A percentile compares a stretch with the other conserved stretches of the same genome.
Evolutionary conservation across 2,888 invertebrate species (phyloP).

Genomic region (Dicycla oo): DNA sequence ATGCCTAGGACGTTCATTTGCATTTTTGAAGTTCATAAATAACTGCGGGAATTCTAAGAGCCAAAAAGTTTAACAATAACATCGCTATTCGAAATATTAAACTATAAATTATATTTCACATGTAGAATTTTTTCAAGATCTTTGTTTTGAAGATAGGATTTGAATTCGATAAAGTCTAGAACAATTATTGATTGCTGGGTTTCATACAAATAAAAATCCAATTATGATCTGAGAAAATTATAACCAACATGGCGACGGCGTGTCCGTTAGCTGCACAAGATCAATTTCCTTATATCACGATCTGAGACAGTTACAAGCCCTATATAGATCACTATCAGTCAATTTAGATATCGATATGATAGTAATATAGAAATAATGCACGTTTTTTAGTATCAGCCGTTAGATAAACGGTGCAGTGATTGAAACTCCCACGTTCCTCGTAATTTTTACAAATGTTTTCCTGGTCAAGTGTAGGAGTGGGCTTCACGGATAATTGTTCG

Average conservation of each 20-base stretch:
- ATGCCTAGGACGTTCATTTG: constrained; percentile 58
- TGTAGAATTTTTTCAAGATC: background rate
- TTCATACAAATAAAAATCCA: constrained; percentile 29
- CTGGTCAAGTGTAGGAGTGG: constrained; percentile 49
- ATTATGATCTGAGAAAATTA: constrained; percentile 41
- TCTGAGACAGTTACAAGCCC: constrained; percentile 65
- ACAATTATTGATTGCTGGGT: constrained; percentile 1
- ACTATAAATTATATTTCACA: constrained; percentile 1
- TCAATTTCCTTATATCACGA: constrained; percentile 68
- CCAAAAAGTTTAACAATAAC: constrained; percentile 15
- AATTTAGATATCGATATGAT: constrained; percentile 66
- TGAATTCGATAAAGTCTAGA: background rate
- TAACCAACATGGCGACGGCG: constrained; percentile 46
- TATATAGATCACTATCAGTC: constrained; percentile 66
- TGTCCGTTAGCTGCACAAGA: constrained; percentile 61
- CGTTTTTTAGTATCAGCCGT: constrained; percentile 63
- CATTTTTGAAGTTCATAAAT: constrained; percentile 43
- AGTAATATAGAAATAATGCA: constrained; percentile 63
- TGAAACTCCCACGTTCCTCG: constrained; percentile 61
- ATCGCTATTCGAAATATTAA: constrained; percentile 13
- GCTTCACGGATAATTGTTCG: constrained; percentile 46
- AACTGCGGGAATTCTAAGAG: constrained; percentile 25
- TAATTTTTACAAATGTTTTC: constrained; percentile 42
- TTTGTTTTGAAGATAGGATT: background rate
- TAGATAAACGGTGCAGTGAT: constrained; percentile 63